A percentile compares a stretch with the other conserved stretches of the same genome.
Evolutionary conservation across 2,888 invertebrate genomes (phyloP).

Genomic region (Erpobdella octoculata): DNA sequence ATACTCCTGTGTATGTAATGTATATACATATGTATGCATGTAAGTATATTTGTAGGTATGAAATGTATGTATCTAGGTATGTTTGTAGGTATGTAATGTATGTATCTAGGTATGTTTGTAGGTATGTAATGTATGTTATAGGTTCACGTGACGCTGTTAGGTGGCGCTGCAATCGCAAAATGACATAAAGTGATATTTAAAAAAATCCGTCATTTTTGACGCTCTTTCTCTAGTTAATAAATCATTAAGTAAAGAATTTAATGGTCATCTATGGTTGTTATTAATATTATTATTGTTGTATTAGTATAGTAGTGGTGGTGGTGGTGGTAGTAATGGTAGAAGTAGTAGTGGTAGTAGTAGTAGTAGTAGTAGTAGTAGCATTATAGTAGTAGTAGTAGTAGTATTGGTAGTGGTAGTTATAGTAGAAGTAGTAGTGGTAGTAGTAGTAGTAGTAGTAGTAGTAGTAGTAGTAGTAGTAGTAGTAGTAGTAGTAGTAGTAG

Average conservation of each 20-base stretch:
- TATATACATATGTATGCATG: too few relatives aligned
- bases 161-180: too few relatives aligned
- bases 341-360: not conserved
- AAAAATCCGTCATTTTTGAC: too few relatives aligned
- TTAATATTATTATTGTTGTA: too few relatives aligned
- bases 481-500: not conserved
- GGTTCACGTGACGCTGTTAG: too few relatives aligned
- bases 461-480: constrained; percentile 2
- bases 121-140: not conserved
- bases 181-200: too few relatives aligned
- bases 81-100: not conserved
- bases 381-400: not conserved
- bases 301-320: not conserved
- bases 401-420: not conserved
- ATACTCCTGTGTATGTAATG: too few relatives aligned
- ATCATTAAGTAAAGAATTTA: too few relatives aligned
- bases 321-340: not conserved
- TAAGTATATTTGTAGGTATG: not conserved
- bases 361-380: not conserved
- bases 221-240: too few relatives aligned
- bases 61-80: not conserved
- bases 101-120: not conserved
- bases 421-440: not conserved
- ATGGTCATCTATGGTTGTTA: too few relatives aligned
- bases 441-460: not conserved